A percentile compares a stretch with the other conserved stretches of the same genome.
Conservation (phyloP, 2,113 vertebrate species). For the Halichoerus grypus region DNA sequence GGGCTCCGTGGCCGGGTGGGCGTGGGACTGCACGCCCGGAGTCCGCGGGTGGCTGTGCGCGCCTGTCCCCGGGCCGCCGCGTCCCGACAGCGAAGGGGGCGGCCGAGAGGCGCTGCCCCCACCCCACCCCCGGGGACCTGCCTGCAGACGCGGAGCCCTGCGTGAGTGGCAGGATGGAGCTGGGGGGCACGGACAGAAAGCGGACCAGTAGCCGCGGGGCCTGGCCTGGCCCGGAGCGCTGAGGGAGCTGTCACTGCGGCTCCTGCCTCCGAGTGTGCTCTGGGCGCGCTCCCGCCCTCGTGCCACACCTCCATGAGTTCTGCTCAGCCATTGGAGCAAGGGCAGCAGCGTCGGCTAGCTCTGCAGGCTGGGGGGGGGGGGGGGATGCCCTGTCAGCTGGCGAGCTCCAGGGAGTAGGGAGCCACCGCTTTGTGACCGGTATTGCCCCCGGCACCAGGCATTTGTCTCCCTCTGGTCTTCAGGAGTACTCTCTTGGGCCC, state of each 20-base stretch:
- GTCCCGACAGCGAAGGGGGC: not conserved
- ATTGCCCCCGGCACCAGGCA: not conserved
- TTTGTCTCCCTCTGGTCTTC: not conserved
- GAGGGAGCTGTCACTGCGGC: slow-evolving; percentile 71
- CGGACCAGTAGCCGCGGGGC: not conserved
- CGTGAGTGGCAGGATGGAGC: not conserved
- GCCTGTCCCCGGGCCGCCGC: not conserved
- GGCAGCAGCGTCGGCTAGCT: slow-evolving; percentile 32
- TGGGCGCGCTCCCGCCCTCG: slow-evolving; percentile 51
- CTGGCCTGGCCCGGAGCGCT: not conserved
- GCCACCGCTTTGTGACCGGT: not conserved
- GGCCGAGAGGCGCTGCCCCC: not conserved
- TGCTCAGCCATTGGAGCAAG: slow-evolving; percentile 65
- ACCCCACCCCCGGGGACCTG: not conserved
- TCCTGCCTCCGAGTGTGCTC: not conserved
- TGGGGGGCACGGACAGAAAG: not conserved
- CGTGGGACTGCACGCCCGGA: not conserved
- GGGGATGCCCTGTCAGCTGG: slow-evolving; percentile 16
- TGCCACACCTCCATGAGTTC: slow-evolving; percentile 76
- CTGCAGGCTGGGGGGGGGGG: not conserved
- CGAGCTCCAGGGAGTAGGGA: not conserved
- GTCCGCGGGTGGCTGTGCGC: not conserved
- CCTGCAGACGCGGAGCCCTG: not conserved
- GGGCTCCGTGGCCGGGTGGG: not conserved
- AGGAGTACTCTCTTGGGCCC: not conserved